Evolutionary conservation across 2,797 vertebrate species (phyloP).

Genomic region (Sebastes glaucus): DNA sequence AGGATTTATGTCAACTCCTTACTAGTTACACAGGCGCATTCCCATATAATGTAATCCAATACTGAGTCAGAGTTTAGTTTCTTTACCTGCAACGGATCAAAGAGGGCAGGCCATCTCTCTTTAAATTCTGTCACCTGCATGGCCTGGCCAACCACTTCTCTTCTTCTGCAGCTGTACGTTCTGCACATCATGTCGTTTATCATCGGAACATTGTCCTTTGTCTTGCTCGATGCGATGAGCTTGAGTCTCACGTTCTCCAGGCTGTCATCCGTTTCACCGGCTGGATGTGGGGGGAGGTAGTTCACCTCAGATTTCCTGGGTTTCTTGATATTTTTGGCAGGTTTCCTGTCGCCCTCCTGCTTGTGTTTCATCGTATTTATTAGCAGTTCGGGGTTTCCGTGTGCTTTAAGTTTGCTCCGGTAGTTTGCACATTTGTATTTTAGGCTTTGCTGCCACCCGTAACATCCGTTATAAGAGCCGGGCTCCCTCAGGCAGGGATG

Average conservation of each 20-base stretch:
- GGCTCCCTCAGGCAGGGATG: slow-evolving; percentile 22
- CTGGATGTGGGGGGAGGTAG: slow-evolving; percentile 15
- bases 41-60: background rate
- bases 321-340: slow-evolving; percentile 27
- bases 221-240: background rate
- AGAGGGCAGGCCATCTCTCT: slow-evolving; percentile 34
- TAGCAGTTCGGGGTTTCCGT: slow-evolving; percentile 2
- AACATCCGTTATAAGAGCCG: background rate
- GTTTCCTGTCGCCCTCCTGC: background rate
- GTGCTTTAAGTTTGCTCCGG: background rate
- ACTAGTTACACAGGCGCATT: background rate
- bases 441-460: slow-evolving; percentile 14
- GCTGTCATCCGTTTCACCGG: background rate
- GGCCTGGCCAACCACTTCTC: slow-evolving; percentile 21
- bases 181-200: slow-evolving; percentile 23
- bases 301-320: slow-evolving; percentile 11
- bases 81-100: slow-evolving; percentile 21
- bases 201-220: background rate
- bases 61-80: background rate
- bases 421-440: slow-evolving; percentile 22
- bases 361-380: slow-evolving; percentile 27
- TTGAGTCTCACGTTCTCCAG: background rate
- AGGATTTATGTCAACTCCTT: background rate
- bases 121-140: background rate
- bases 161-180: slow-evolving; percentile 25